Evolutionary conservation across 2,797 vertebrate species (phyloP).

Genomic region (Calcarius lapponicus): DNA sequence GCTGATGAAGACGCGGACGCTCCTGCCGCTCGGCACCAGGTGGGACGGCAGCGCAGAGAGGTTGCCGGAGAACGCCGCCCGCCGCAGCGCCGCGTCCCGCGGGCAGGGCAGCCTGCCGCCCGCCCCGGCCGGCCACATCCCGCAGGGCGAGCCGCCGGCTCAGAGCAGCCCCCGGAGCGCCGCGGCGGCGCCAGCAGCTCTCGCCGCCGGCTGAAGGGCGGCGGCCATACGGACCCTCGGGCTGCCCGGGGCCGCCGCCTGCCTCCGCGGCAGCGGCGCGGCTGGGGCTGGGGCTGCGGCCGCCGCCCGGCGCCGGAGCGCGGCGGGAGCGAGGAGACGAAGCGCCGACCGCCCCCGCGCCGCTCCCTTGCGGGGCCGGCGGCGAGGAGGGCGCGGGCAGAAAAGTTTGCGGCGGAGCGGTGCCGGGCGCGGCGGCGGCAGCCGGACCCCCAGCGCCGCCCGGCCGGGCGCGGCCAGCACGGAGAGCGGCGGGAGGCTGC

Average conservation of each 20-base stretch:
- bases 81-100: constrained; percentile 90
- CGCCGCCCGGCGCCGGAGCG: not conserved
- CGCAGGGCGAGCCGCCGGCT: not conserved
- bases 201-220: not conserved
- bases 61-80: constrained; percentile 87
- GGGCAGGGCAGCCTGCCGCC: constrained; percentile 86
- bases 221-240: constrained; percentile 49
- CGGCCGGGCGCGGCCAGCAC: too few species aligned
- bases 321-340: not conserved
- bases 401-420: not conserved
- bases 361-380: not conserved
- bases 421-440: not conserved
- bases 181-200: not conserved
- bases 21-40: constrained; percentile 89
- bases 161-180: not conserved
- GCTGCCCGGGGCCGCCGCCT: not conserved
- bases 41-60: constrained; percentile 85
- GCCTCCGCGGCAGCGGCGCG: not conserved
- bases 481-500: not conserved
- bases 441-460: not conserved
- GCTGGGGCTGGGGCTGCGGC: not conserved
- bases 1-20: constrained; percentile 94
- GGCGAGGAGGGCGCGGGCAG: not conserved
- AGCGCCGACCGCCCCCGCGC: not conserved
- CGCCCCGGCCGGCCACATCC: constrained; percentile 91